Base-by-base conservation (phyloP, 2,797 vertebrate species). In the Melanotaenia nigrans region DNA sequence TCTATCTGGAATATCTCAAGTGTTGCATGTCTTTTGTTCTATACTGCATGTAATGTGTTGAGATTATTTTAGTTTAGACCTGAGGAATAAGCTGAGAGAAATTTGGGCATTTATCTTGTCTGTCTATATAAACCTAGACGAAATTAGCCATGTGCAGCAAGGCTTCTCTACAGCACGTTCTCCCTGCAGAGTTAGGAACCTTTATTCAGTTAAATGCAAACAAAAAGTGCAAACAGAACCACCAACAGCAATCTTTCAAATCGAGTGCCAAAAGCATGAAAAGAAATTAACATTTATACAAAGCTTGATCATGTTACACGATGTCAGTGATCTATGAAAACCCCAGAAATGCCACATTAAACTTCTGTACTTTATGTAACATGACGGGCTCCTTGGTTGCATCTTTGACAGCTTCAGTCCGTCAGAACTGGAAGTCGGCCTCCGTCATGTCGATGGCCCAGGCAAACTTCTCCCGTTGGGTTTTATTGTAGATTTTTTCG, bases 391-490 rank as follows among this genome's bases (percentile, higher is more conserved):
- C 73, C 63, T 54, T 55, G 47, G 60, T 42, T 68, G 76, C 59
- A 61, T 68, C 2, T 18, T 6, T 6, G 32, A 33, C 13, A 45
- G 3, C 13, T 7, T 49, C 2, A 3, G 56, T 20, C 60, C 20
- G 32, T 91, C 33, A 95, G 87, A 96, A 96, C 68, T 79, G 68
- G 81, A 95, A 95, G 87, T 94, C 94, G 0, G 20, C 78, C 32
- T 95, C 95, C 0, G 95, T 95, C 95, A 96, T 96, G 82, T 96
- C 92, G 36, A 96, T 84, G 62, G 95, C 95, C 95, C 95, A 96
- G 42, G 94, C 95, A 72, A 96, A 96, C 89, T 95, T 96, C 47
- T 95, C 95, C 71, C 92, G 89, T 56, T 93, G 92, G 51, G 77
- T 92, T 86, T 95, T 96, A 75, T 95, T 96, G 85, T 95, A 96